These are phyloP conservation scores for Ochropleura plecta DNA, from an alignment of 2,888 invertebrate species.

Conservation along the genomic window DNA sequence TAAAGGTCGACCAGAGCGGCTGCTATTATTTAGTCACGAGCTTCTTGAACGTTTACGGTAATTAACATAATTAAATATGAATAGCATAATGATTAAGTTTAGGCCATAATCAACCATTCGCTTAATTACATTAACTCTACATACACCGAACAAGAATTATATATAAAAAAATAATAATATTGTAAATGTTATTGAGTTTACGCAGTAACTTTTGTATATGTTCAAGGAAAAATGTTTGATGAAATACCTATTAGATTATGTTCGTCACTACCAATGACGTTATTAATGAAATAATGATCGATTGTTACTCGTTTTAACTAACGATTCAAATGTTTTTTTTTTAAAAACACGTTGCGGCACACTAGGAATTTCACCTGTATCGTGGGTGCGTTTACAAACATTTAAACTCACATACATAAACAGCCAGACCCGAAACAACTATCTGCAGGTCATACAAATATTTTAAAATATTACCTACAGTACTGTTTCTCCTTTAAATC, in stretches of 20 bases:
- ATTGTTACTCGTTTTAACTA: not conserved
- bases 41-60: not conserved
- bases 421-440: no score
- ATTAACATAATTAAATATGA: not conserved
- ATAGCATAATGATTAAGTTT: not conserved
- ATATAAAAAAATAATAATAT: not conserved
- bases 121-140: constrained; percentile 1
- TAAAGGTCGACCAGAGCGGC: no score
- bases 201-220: not conserved
- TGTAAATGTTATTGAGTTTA: not conserved
- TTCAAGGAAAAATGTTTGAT: constrained; percentile 26
- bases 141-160: no score
- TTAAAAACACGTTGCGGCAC: no score
- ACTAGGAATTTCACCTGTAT: no score
- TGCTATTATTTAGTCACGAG: no score
- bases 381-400: no score
- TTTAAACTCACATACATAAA: no score
- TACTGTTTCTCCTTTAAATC: no score
- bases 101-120: not conserved
- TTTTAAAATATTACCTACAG: no score
- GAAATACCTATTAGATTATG: not conserved
- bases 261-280: not conserved
- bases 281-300: not conserved
- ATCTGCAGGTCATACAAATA: no score
- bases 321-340: not conserved